Evolutionary conservation across 2,888 invertebrate genomes (phyloP), one percentile per base, ranked within the genome.

Genomic region (Metopia argyrocephala): DNA sequence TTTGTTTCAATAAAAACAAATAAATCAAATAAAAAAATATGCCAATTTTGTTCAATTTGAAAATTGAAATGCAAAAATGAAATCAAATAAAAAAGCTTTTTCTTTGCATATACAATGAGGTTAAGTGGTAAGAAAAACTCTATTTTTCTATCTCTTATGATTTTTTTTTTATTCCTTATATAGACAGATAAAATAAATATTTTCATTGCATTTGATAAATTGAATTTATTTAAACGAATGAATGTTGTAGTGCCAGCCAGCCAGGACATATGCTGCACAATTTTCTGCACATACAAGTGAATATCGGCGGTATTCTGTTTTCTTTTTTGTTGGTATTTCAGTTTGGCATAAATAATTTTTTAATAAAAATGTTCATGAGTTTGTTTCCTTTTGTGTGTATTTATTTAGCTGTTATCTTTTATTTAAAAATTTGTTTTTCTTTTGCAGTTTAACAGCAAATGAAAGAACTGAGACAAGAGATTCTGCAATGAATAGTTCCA

Each of bases 91-190:
- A 64, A n/a, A 57, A 25, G 56, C 45, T 38, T n/a, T 50, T 23
- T 48, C 31, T 74, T 59, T 66, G n/a, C 52, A 50, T 74, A 57
- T 66, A 20, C 52, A 61, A 54, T 68, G 54, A 68, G 68, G 59
- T 54, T 75, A 75, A 76, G 68, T 69, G 45, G 52, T 23, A 62
- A 31, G 23, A 27, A 50, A 68, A 20, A 18, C 28, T 5, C 2
- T 31, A 5, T 31, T 1, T 31, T 3, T 2, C 7, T 31, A 9
- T 31, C 31, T 12, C 9, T 31, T 31, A 3, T 31, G 38, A n/a
- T n/a, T n/a, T n/a, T n/a, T n/a, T 38, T 9, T 38, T 38, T 38
- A 38, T 38, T 38, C 3, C 38, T 38, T 15, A 12, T 38, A 38
- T 15, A 38, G 38, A 38, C 38, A 12, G 38, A 15, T 6, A 38